These are phyloP conservation scores for Sinotaia quadrata DNA, from an alignment of 2,888 invertebrate species.

Conservation along the genomic window DNA sequence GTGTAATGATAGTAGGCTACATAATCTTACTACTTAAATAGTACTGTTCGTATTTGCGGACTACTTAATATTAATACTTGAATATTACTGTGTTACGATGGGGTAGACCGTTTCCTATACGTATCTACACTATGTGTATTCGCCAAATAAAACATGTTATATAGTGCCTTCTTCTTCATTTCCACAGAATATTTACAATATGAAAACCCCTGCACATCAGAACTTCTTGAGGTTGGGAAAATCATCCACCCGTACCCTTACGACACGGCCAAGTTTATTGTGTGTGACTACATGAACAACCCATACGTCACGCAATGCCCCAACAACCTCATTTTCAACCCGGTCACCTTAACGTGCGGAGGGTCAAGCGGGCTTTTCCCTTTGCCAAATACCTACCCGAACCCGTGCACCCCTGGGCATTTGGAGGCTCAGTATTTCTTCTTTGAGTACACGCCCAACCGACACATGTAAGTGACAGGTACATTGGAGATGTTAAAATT, in stretches of 20 bases:
- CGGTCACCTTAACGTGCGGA: conserved; percentile 16
- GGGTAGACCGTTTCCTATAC: no score
- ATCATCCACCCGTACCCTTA: conserved; percentile 41
- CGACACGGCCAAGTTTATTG: conserved; percentile 42
- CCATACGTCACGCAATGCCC: conserved; percentile 39
- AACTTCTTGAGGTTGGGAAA: conserved; percentile 12
- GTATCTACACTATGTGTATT: no score
- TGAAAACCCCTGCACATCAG: conserved; percentile 36
- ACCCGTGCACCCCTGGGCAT: conserved; percentile 23
- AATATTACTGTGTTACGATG: no score
- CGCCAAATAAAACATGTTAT: no score
- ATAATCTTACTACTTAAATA: no score
- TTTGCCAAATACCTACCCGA: neutral
- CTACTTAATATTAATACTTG: no score
- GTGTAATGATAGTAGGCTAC: no score
- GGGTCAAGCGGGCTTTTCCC: neutral
- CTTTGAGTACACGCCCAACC: conserved; percentile 13
- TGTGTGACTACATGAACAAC: conserved; percentile 35
- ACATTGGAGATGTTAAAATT: no score
- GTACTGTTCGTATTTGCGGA: no score
- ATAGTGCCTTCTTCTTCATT: no score
- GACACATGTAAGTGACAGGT: neutral
- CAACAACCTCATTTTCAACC: neutral
- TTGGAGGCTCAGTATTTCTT: conserved; percentile 21
- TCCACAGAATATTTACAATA: no score